Conservation (phyloP, 2,113 vertebrate genomes). For the Cheirogaleus medius region DNA sequence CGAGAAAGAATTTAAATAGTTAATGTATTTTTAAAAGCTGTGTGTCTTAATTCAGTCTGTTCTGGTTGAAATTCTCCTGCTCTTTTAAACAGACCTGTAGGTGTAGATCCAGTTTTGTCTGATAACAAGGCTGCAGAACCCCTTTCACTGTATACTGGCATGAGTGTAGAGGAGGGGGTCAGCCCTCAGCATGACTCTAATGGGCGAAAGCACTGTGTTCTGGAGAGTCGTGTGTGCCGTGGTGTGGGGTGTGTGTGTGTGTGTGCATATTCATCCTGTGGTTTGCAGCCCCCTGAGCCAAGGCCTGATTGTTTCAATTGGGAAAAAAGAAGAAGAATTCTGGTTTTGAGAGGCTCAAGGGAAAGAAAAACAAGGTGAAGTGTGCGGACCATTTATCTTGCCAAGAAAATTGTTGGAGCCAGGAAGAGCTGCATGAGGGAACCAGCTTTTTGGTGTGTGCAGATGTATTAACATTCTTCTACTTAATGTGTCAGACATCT, state of each 20-base stretch:
- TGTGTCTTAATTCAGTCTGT: background rate
- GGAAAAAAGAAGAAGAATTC: background rate
- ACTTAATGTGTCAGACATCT: slow-evolving; percentile 64
- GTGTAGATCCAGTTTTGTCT: background rate
- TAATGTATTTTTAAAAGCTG: slow-evolving; percentile 15
- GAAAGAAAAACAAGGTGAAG: background rate
- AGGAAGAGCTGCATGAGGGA: background rate
- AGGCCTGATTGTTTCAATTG: background rate
- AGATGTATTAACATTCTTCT: slow-evolving; percentile 60
- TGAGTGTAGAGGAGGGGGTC: background rate
- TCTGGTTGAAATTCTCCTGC: slow-evolving; percentile 28
- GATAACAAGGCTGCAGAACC: background rate
- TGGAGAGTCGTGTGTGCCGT: background rate
- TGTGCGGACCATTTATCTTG: background rate
- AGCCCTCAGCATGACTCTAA: background rate
- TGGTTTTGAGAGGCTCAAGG: slow-evolving; percentile 23
- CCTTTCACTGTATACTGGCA: background rate
- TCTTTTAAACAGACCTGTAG: background rate
- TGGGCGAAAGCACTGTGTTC: background rate
- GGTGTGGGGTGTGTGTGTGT: too few species aligned
- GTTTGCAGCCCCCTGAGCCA: background rate
- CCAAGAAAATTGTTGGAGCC: background rate
- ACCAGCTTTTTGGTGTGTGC: slow-evolving; percentile 9
- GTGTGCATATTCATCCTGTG: background rate
- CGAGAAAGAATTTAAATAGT: background rate